phyloP scores from a whole-genome alignment of 2,797 vertebrate species.

The Phrynocephalus vlangalii region DNA sequence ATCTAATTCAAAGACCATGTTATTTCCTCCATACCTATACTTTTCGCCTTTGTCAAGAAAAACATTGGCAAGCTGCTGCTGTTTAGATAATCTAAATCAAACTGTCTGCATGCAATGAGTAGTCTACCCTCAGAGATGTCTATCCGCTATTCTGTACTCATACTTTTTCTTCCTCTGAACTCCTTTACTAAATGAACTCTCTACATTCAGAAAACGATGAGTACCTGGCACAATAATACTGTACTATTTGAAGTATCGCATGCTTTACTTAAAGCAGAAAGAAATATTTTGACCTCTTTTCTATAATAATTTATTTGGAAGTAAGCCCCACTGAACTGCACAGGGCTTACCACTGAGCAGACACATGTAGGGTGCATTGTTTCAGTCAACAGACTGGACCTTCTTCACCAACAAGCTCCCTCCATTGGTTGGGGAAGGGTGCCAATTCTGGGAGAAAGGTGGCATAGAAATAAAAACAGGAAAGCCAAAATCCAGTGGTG shows the following conservation, averaged over 20 bases:
- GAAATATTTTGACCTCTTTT: too few species aligned
- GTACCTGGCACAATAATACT: too few species aligned
- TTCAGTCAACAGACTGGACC: not conserved
- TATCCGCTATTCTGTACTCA: not conserved
- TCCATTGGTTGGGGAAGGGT: not conserved
- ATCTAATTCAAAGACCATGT: not conserved
- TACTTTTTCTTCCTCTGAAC: not conserved
- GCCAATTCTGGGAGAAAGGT: too few species aligned
- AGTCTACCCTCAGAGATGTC: not conserved
- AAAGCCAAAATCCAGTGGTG: not conserved
- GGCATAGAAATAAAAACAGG: not conserved
- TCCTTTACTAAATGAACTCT: not conserved
- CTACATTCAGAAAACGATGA: not conserved
- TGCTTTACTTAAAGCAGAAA: not conserved
- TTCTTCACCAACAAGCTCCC: not conserved
- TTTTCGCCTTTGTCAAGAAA: not conserved
- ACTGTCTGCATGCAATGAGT: not conserved
- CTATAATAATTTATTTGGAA: not conserved
- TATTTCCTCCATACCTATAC: not conserved
- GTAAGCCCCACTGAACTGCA: not conserved
- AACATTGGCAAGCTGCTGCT: not conserved
- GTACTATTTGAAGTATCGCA: not conserved
- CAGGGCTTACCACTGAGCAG: too few species aligned
- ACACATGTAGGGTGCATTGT: not conserved
- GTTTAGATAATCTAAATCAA: not conserved